phyloP scores from a whole-genome alignment of 2,113 vertebrate genomes.

The Callionymus lyra region DNA sequence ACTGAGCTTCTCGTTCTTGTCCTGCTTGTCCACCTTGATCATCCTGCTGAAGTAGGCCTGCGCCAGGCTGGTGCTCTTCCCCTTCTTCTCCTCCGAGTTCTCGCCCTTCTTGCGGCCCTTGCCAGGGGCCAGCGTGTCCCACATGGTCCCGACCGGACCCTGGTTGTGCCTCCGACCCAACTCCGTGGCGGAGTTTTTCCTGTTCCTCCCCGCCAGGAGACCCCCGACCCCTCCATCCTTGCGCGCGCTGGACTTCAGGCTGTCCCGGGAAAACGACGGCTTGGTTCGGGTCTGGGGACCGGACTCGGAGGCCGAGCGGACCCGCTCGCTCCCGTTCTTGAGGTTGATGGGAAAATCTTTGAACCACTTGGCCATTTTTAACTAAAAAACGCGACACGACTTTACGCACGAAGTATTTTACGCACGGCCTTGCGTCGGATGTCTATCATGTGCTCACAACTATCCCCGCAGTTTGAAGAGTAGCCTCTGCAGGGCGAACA shows the following conservation, averaged over 20 bases:
- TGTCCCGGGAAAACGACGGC: slow-evolving; percentile 58
- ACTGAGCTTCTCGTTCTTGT: slow-evolving; percentile 71
- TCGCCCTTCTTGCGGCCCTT: slow-evolving; percentile 80
- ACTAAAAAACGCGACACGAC: slow-evolving; percentile 10
- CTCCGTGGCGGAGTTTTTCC: slow-evolving; percentile 81
- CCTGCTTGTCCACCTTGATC: slow-evolving; percentile 88
- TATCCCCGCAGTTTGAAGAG: slow-evolving; percentile 73
- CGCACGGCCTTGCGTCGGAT: slow-evolving; percentile 13
- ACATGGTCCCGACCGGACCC: slow-evolving; percentile 52
- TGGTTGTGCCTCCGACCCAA: slow-evolving; percentile 57
- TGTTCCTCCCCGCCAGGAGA: slow-evolving; percentile 67
- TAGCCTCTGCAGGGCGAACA: slow-evolving; percentile 64
- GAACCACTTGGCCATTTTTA: slow-evolving; percentile 88
- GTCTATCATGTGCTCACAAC: slow-evolving; percentile 38
- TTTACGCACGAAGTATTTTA: slow-evolving; percentile 45
- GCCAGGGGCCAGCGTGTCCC: slow-evolving; percentile 78
- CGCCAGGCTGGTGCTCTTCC: slow-evolving; percentile 2
- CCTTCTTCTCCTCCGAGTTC: slow-evolving; percentile 59
- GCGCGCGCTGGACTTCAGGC: slow-evolving; percentile 63
- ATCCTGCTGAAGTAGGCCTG: slow-evolving; percentile 86
- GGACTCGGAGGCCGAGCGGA: slow-evolving; percentile 70
- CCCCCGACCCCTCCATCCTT: slow-evolving; percentile 65
- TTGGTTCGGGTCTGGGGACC: slow-evolving; percentile 65
- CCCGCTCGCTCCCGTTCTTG: slow-evolving; percentile 78
- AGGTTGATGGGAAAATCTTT: slow-evolving; percentile 86